Evolutionary conservation across 2,888 invertebrate genomes (phyloP).

Genomic region (Odiellus spinosus): DNA sequence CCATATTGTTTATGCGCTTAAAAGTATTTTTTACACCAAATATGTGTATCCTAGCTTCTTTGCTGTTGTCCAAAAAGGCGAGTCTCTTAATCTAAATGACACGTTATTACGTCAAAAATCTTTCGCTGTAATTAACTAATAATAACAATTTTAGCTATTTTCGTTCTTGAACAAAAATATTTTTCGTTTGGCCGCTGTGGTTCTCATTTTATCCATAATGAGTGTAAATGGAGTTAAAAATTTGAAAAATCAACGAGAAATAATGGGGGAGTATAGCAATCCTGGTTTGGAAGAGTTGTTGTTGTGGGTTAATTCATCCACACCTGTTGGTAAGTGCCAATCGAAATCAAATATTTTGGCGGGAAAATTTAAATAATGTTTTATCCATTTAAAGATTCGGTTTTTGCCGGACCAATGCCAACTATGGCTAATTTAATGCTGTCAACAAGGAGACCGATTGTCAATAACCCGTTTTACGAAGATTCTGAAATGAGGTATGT

Average conservation of each 20-base stretch:
- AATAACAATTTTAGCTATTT: background rate
- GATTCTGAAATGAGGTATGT: conserved; percentile 39
- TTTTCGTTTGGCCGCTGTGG: no score
- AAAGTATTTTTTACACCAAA: conserved; percentile 63
- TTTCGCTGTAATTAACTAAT: no score
- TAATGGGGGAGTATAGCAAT: conserved; percentile 50
- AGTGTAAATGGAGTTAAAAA: conserved; percentile 37
- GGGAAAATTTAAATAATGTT: background rate
- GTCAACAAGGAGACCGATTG: conserved; percentile 55
- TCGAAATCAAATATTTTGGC: no score
- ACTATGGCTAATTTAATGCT: conserved; percentile 65
- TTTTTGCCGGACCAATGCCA: conserved; percentile 75
- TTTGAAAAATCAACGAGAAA: conserved; percentile 36
- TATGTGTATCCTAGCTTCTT: conserved; percentile 52
- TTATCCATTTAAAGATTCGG: conserved; percentile 36
- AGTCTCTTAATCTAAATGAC: no score
- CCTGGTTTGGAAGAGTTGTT: conserved; percentile 56
- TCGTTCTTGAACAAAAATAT: conserved; percentile 19
- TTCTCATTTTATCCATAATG: conserved; percentile 38
- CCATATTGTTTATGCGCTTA: conserved; percentile 56
- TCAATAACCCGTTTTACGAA: conserved; percentile 78
- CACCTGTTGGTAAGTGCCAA: conserved; percentile 26
- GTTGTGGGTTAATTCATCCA: conserved; percentile 54
- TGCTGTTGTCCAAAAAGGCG: conserved; percentile 45
- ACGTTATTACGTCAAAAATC: no score